Conservation (phyloP, 2,888 invertebrate genomes). For the Homarus gammarus region DNA sequence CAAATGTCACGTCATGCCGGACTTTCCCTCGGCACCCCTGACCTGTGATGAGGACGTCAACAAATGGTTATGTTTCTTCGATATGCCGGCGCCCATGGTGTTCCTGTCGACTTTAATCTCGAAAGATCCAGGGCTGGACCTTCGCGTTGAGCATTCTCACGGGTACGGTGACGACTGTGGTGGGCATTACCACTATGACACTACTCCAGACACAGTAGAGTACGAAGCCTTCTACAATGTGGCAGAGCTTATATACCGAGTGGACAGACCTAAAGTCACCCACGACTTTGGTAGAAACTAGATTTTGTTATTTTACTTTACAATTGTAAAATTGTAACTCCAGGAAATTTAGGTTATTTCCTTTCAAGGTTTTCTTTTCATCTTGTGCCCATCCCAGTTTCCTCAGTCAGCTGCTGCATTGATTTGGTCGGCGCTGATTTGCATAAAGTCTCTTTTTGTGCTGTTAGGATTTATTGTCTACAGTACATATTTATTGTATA, state of each 20-base stretch:
- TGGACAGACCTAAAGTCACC: conserved; percentile 86
- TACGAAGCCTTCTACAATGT: conserved; percentile 94
- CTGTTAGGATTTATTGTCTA: no score
- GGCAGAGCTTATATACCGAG: conserved; percentile 86
- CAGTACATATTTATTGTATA: no score
- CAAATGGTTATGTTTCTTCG: conserved; percentile 93
- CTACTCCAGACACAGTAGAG: conserved; percentile 90
- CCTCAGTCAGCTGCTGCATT: no score
- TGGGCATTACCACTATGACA: conserved; percentile 98
- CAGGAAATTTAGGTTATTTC: no score
- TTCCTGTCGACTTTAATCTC: conserved; percentile 93
- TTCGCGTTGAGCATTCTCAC: conserved; percentile 97
- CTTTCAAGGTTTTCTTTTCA: no score
- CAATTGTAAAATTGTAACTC: no score
- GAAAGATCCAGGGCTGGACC: conserved; percentile 90
- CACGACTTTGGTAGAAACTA: conserved; percentile 89
- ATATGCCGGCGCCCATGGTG: conserved; percentile 92
- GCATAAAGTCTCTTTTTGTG: no score
- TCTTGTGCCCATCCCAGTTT: no score
- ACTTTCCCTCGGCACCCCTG: conserved; percentile 89
- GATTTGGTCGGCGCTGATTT: no score
- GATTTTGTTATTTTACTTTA: no score
- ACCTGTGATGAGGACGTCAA: conserved; percentile 87
- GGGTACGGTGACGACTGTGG: conserved; percentile 90
- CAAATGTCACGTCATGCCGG: conserved; percentile 97